phyloP scores from a whole-genome alignment of 2,888 invertebrate genomes.

The Archaeoteleia sp. region DNA sequence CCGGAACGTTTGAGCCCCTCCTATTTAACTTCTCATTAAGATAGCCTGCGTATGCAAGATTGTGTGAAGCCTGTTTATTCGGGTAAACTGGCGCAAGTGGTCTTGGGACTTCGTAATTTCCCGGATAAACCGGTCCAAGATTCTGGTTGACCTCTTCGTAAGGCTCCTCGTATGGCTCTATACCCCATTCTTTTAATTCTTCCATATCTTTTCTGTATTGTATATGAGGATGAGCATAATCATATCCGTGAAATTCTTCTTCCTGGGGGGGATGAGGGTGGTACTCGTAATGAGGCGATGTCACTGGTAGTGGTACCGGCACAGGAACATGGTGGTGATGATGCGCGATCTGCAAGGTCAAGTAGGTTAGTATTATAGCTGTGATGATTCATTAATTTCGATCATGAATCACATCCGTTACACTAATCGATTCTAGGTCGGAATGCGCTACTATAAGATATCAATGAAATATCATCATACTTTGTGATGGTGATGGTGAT shows the following conservation, averaged over 20 bases:
- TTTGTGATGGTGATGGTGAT: slow-evolving; percentile 84
- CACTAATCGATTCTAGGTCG: slow-evolving; percentile 19
- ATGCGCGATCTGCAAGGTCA: slow-evolving; percentile 80
- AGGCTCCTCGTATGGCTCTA: slow-evolving; percentile 66
- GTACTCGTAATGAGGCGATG: slow-evolving; percentile 56
- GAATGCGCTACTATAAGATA: slow-evolving; percentile 3
- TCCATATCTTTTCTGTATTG: slow-evolving; percentile 72
- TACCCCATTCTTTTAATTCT: slow-evolving; percentile 72
- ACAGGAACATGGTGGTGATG: slow-evolving; percentile 81
- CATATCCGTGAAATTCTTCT: slow-evolving; percentile 69
- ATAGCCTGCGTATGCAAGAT: slow-evolving; percentile 68
- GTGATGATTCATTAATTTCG: slow-evolving; percentile 18
- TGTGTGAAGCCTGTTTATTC: slow-evolving; percentile 63
- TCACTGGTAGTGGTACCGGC: slow-evolving; percentile 71
- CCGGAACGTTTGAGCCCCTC: slow-evolving; percentile 39
- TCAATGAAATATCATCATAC: slow-evolving; percentile 23
- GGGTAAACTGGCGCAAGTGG: slow-evolving; percentile 53
- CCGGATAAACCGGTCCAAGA: slow-evolving; percentile 47
- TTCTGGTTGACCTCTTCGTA: slow-evolving; percentile 58
- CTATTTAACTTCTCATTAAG: slow-evolving; percentile 62
- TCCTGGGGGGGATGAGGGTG: slow-evolving; percentile 67
- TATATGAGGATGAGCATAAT: slow-evolving; percentile 70
- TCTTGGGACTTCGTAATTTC: slow-evolving; percentile 55
- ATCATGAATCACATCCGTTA: slow-evolving; percentile 13
- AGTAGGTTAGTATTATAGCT: slow-evolving; percentile 32